Conservation (phyloP, 2,797 vertebrate genomes). For the Kryptolebias ocellatus region DNA sequence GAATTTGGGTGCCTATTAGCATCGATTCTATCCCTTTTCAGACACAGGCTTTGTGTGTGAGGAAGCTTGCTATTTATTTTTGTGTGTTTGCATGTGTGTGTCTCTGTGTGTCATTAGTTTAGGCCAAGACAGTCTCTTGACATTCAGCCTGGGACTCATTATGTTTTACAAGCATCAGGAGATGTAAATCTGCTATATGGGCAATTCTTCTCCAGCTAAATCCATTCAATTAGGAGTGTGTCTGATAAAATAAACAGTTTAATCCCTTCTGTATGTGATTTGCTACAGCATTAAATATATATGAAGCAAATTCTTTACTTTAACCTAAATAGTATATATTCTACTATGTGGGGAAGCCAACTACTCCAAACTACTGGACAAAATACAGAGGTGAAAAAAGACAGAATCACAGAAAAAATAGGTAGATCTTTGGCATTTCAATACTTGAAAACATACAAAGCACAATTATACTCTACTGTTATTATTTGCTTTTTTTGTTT, state of each 20-base stretch:
- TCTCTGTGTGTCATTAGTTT: conserved; percentile 13
- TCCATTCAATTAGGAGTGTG: conserved; percentile 4
- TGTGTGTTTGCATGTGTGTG: conserved; percentile 11
- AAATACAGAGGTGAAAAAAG: too few relatives aligned
- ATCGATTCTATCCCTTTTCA: conserved; percentile 43
- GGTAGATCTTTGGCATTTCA: too few relatives aligned
- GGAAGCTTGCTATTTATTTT: conserved; percentile 5
- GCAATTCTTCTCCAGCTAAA: conserved; percentile 14
- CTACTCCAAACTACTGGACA: too few relatives aligned
- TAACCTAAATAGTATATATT: too few relatives aligned
- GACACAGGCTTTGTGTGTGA: conserved; percentile 33
- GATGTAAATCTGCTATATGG: neutral
- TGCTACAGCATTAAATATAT: too few relatives aligned
- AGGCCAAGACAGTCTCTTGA: conserved; percentile 20
- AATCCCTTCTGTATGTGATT: neutral
- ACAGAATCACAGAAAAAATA: too few relatives aligned
- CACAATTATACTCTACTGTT: too few relatives aligned
- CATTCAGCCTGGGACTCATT: conserved; percentile 31
- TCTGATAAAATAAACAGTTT: neutral
- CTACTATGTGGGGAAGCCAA: too few relatives aligned
- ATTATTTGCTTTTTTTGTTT: too few relatives aligned
- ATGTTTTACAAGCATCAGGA: conserved; percentile 17
- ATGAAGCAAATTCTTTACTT: too few relatives aligned
- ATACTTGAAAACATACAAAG: too few relatives aligned
- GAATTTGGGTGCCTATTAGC: conserved; percentile 39